phyloP scores from a whole-genome alignment of 2,888 invertebrate genomes.

The Drosophila formosana region DNA sequence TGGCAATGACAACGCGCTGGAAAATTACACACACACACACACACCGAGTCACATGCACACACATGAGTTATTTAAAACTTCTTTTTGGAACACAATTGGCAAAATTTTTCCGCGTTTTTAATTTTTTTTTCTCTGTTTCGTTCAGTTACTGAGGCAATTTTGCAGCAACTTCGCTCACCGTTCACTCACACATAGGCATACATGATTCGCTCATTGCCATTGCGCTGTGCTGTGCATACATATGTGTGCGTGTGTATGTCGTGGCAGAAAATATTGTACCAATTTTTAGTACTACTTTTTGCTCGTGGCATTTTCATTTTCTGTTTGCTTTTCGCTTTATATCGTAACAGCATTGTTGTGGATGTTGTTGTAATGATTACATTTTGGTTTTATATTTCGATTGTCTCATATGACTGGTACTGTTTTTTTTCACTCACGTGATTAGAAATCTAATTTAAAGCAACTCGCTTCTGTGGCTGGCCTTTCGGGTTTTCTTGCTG shows the following conservation, averaged over 20 bases:
- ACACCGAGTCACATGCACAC: slow-evolving; percentile 55
- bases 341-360: slow-evolving; percentile 59
- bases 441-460: slow-evolving; percentile 92
- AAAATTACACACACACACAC: slow-evolving; percentile 56
- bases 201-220: slow-evolving; percentile 50
- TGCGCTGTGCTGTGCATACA: slow-evolving; percentile 12
- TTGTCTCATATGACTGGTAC: slow-evolving; percentile 60
- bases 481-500: slow-evolving; percentile 85
- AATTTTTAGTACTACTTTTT: slow-evolving; percentile 38
- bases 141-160: slow-evolving; percentile 27
- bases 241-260: slow-evolving; percentile 58
- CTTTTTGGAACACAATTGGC: slow-evolving; percentile 42
- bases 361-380: neutral
- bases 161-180: slow-evolving; percentile 33
- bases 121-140: slow-evolving; percentile 8
- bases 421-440: slow-evolving; percentile 89
- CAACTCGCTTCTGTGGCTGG: slow-evolving; percentile 86
- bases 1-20: slow-evolving; percentile 73
- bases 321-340: slow-evolving; percentile 16
- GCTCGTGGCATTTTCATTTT: slow-evolving; percentile 18
- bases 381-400: slow-evolving; percentile 19
- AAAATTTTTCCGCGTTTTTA: slow-evolving; percentile 49
- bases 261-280: slow-evolving; percentile 64
- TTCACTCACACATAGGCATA: slow-evolving; percentile 33
- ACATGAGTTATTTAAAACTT: slow-evolving; percentile 56